phyloP scores from a whole-genome alignment of 2,888 invertebrate genomes.

The Dryomyza anilis region DNA sequence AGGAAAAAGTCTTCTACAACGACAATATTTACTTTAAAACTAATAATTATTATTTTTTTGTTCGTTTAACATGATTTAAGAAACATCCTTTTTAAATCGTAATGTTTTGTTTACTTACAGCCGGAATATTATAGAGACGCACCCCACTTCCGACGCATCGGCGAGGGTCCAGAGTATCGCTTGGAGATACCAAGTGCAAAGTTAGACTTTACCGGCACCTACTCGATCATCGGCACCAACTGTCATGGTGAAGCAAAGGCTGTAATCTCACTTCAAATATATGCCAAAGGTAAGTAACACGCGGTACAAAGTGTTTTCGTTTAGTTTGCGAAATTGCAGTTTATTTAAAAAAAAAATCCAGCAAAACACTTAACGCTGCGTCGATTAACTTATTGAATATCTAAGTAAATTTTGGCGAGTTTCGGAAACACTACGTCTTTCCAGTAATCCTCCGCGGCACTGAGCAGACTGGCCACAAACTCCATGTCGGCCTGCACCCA shows the following conservation, averaged over 20 bases:
- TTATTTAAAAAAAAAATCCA: constrained; percentile 21
- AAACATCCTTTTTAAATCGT: too few species aligned
- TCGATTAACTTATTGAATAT: constrained; percentile 34
- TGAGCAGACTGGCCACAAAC: constrained; percentile 52
- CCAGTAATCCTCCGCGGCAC: constrained; percentile 58
- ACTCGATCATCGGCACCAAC: constrained; percentile 83
- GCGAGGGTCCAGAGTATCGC: constrained; percentile 79
- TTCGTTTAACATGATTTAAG: too few species aligned
- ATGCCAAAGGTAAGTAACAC: constrained; percentile 72
- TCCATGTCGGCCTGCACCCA: constrained; percentile 60
- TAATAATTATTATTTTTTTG: too few species aligned
- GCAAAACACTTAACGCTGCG: constrained; percentile 15
- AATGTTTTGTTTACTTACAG: too few species aligned
- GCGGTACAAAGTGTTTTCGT: background rate
- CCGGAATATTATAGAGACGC: constrained; percentile 87
- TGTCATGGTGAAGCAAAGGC: constrained; percentile 84
- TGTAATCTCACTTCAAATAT: constrained; percentile 84
- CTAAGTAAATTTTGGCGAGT: constrained; percentile 51
- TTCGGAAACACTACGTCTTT: constrained; percentile 55
- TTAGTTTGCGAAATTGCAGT: background rate
- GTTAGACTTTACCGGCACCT: constrained; percentile 85
- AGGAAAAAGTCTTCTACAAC: too few species aligned
- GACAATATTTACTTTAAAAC: too few species aligned
- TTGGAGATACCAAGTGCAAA: constrained; percentile 86
- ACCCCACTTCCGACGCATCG: constrained; percentile 76